Conservation (phyloP, 2,113 vertebrate genomes). For the Uria lomvia region DNA sequence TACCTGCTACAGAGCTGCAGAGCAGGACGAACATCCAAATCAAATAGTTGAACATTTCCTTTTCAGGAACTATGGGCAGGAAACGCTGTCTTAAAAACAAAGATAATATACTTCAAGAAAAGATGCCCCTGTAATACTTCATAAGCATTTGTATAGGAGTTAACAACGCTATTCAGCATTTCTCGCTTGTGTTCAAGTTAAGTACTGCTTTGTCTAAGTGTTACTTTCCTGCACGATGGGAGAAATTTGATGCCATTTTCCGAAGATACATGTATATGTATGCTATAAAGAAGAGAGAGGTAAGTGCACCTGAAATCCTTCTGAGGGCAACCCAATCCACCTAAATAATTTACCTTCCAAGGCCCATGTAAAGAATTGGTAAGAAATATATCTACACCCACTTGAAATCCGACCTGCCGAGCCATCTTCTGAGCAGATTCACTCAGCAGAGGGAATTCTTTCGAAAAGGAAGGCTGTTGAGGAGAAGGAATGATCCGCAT, state of each 20-base stretch:
- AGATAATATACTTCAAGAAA: neutral
- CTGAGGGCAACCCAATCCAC: neutral
- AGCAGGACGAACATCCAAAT: slow-evolving; percentile 9
- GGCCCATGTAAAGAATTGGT: neutral
- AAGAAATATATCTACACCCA: neutral
- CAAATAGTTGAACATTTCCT: neutral
- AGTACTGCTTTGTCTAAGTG: neutral
- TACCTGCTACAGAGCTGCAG: slow-evolving; percentile 33
- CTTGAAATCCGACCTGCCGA: neutral
- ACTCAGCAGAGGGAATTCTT: neutral
- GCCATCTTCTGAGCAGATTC: neutral
- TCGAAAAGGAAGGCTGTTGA: neutral
- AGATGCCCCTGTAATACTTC: neutral
- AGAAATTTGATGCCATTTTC: neutral
- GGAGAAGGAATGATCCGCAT: neutral
- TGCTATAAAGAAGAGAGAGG: neutral
- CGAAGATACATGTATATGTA: fast-evolving
- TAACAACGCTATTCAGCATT: neutral
- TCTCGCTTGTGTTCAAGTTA: neutral
- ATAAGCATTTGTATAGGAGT: neutral
- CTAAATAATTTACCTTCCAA: neutral
- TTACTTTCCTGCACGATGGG: neutral
- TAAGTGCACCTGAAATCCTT: neutral
- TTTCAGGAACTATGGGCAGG: neutral
- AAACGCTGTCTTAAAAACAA: slow-evolving; percentile 17